These are phyloP conservation scores for Seriola rivoliana DNA, from an alignment of 2,113 vertebrate genomes.

Conservation along the genomic window DNA sequence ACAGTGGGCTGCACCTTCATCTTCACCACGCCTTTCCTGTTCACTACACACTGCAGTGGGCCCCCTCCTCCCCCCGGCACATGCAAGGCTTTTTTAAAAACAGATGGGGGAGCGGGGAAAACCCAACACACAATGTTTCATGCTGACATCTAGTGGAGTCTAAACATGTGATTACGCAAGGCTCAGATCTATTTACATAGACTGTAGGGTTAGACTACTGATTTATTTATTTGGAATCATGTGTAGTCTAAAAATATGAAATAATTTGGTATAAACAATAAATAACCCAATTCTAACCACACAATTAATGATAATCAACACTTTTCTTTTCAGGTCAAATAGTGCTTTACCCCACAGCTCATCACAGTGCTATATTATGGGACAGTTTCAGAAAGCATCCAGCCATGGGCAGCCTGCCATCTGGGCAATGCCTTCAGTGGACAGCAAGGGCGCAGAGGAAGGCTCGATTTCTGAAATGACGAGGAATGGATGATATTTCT, in stretches of 20 bases:
- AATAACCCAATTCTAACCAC: not conserved
- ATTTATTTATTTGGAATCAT: not conserved
- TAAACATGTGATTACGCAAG: constrained; percentile 53
- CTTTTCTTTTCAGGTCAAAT: constrained; percentile 38
- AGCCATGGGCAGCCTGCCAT: constrained; percentile 41
- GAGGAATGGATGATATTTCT: constrained; percentile 53
- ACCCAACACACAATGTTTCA: constrained; percentile 57
- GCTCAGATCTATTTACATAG: constrained; percentile 6
- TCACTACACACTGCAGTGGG: constrained; percentile 59
- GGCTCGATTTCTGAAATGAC: constrained; percentile 41
- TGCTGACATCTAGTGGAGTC: constrained; percentile 70
- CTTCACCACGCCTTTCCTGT: constrained; percentile 54
- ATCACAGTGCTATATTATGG: constrained; percentile 43
- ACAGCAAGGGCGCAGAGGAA: constrained; percentile 41
- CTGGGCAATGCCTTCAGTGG: constrained; percentile 51
- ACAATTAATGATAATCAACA: constrained; percentile 29
- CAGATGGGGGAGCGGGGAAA: constrained; percentile 66
- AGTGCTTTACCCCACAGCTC: constrained; percentile 30
- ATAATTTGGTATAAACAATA: not conserved
- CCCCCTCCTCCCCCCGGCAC: constrained; percentile 60
- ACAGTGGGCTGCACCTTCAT: constrained; percentile 59
- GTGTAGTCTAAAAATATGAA: not conserved
- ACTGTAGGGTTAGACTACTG: not conserved
- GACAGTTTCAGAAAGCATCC: constrained; percentile 53
- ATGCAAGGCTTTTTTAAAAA: constrained; percentile 51